Conservation (phyloP, 1,140 invertebrate genomes). For the Pentalonia nigronervosa region DNA sequence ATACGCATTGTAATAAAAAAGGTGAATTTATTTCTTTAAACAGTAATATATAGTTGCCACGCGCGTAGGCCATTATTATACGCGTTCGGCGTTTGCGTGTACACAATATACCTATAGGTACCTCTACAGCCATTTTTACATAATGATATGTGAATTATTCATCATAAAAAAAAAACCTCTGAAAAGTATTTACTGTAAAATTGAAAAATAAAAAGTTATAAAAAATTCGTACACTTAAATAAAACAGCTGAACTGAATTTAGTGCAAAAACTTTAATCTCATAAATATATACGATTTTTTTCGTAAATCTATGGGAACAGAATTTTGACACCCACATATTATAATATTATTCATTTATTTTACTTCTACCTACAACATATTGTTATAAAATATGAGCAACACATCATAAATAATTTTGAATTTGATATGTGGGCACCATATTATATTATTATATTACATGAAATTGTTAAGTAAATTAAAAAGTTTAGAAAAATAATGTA, state of each 20-base stretch:
- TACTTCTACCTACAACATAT: not conserved
- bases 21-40: not conserved
- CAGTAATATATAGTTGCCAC: not conserved
- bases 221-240: constrained; percentile 28
- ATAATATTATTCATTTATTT: not conserved
- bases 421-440: not conserved
- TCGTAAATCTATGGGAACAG: not conserved
- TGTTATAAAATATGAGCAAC: not conserved
- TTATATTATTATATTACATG: not conserved
- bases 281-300: constrained; percentile 33
- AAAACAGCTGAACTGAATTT: not conserved
- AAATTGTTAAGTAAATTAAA: not conserved
- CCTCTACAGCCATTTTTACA: not conserved
- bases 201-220: constrained; percentile 24
- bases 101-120: not conserved
- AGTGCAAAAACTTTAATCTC: not conserved
- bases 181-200: constrained; percentile 1
- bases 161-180: constrained; percentile 13
- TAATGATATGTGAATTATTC: constrained; percentile 8
- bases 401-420: not conserved
- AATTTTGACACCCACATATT: not conserved
- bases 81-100: not conserved
- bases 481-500: not conserved
- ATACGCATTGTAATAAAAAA: not conserved
- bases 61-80: not conserved